Percentiles rank a stretch among this genome's conserved stretches.
Conservation (phyloP, 2,113 vertebrate genomes). For the Sceloporus tristichus region DNA sequence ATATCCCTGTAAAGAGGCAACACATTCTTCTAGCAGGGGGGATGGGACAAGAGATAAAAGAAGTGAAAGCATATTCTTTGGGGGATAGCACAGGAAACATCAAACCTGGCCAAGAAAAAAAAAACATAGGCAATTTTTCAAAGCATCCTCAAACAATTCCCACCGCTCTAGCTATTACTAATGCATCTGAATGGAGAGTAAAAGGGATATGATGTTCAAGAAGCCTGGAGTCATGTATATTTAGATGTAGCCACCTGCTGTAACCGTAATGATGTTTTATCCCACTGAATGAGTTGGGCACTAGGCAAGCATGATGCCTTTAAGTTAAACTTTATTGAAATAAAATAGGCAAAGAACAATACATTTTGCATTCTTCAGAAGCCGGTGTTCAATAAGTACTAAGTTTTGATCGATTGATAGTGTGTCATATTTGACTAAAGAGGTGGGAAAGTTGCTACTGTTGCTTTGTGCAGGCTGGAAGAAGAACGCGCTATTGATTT, state of each 20-base stretch:
- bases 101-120: background rate
- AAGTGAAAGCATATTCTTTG: background rate
- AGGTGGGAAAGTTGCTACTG: constrained; percentile 84
- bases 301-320: constrained; percentile 74
- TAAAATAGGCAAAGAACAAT: constrained; percentile 74
- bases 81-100: background rate
- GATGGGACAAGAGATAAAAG: background rate
- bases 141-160: background rate
- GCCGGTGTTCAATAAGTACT: constrained; percentile 81
- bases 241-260: constrained; percentile 50
- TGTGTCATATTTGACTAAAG: constrained; percentile 90
- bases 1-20: background rate
- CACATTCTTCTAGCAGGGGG: background rate
- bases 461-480: constrained; percentile 80
- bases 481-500: constrained; percentile 86
- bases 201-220: constrained; percentile 35
- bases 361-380: constrained; percentile 80
- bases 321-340: constrained; percentile 82
- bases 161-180: background rate
- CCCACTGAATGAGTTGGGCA: constrained; percentile 46
- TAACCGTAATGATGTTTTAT: constrained; percentile 57
- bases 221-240: constrained; percentile 48
- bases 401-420: constrained; percentile 86
- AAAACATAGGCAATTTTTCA: background rate
- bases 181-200: constrained; percentile 42